Conservation (phyloP, 1,140 invertebrate genomes). For the Procambarus virginalis region DNA sequence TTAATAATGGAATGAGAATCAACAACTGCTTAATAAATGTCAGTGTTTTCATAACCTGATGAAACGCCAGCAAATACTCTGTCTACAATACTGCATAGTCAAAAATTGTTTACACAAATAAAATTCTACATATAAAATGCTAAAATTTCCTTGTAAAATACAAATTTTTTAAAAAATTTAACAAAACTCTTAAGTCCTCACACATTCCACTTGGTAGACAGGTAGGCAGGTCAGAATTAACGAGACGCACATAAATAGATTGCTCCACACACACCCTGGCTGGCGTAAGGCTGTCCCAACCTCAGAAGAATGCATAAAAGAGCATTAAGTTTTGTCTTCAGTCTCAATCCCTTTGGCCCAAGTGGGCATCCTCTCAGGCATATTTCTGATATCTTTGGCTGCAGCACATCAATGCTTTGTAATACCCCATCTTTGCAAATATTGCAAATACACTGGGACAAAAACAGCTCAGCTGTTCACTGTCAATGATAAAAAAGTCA, state of each 20-base stretch:
- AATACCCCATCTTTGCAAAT: slow-evolving; percentile 8
- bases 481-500: not conserved
- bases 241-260: slow-evolving; percentile 65
- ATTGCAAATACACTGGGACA: not conserved
- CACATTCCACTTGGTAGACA: slow-evolving; percentile 56
- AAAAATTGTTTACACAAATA: slow-evolving; percentile 47
- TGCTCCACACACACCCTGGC: slow-evolving; percentile 66
- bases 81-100: slow-evolving; percentile 66
- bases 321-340: slow-evolving; percentile 64
- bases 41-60: slow-evolving; percentile 52
- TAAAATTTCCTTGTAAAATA: slow-evolving; percentile 56
- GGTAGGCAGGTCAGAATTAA: slow-evolving; percentile 58
- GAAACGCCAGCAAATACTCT: slow-evolving; percentile 58
- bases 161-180: slow-evolving; percentile 45
- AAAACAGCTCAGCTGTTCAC: slow-evolving; percentile 4
- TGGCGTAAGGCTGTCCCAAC: slow-evolving; percentile 68
- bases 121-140: slow-evolving; percentile 50
- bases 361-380: slow-evolving; percentile 30
- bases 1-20: slow-evolving; percentile 43
- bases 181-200: slow-evolving; percentile 49
- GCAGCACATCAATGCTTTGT: slow-evolving; percentile 1
- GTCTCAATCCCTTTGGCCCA: slow-evolving; percentile 41
- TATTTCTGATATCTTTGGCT: slow-evolving; percentile 27
- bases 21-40: slow-evolving; percentile 30
- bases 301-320: slow-evolving; percentile 67